phyloP scores from a whole-genome alignment of 2,797 vertebrate species.

The Acrocephalus scirpaceus region DNA sequence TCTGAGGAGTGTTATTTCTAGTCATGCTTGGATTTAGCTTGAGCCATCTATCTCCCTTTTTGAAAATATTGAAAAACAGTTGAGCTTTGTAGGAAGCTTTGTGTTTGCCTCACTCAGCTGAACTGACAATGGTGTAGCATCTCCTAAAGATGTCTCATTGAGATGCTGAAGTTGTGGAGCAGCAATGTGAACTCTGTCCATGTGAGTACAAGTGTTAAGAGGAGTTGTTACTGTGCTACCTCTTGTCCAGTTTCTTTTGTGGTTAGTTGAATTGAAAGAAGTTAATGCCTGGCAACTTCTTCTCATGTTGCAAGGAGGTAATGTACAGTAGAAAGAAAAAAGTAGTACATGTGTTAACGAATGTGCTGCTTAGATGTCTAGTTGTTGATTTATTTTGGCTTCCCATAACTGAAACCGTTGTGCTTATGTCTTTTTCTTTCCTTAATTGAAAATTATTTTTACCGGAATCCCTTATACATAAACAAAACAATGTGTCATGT shows the following conservation, averaged over 20 bases:
- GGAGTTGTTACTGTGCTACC: not conserved
- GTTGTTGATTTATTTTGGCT: conserved; percentile 23
- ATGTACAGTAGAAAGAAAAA: not conserved
- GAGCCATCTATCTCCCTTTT: not conserved
- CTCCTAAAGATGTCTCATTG: not conserved
- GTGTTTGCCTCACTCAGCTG: not conserved
- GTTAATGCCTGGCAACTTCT: not conserved
- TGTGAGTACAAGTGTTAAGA: not conserved
- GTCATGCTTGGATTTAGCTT: not conserved
- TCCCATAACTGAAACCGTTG: not conserved
- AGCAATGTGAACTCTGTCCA: fast-evolving
- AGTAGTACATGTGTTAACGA: not conserved
- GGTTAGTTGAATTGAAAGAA: not conserved
- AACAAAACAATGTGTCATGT: conserved; percentile 65
- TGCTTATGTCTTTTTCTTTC: not conserved
- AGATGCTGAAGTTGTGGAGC: not conserved
- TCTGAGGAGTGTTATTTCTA: not conserved
- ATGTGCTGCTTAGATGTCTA: not conserved
- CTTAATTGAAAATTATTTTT: conserved; percentile 55
- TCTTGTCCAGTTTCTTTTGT: not conserved
- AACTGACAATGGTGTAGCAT: not conserved
- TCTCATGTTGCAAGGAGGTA: not conserved
- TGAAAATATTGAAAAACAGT: not conserved
- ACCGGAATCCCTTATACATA: conserved; percentile 35
- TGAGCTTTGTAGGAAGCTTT: not conserved